Base-by-base conservation (phyloP, 2,797 vertebrate genomes). In the Epinephelus coioides region DNA sequence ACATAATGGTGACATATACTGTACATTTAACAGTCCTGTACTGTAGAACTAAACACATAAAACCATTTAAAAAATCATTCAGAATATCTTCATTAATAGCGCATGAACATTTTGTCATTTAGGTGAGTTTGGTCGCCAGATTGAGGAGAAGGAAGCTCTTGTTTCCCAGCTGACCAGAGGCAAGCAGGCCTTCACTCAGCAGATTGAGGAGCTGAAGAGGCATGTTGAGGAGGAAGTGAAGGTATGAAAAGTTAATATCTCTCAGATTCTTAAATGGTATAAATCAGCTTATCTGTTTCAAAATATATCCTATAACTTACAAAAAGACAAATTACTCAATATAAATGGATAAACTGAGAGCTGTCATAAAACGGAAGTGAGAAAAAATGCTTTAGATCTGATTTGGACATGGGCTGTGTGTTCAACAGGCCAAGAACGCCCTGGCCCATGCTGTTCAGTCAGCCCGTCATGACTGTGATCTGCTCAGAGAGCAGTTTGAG, bases 151-250 rank as follows among this genome's bases (percentile, higher is more conserved):
- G 82, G 97, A 97, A 44, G 60, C 89, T 72, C 87, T 97, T 63
- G 93, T 98, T 83, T 96, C 97, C 81, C 97, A 98, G 88, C 88
- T 98, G 1, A 95, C 96, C 61, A 94, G 97, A 86, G 93, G 95
- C 30, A 98, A 98, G 61, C 97, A 96, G 79, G 96, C 96, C 51
- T 97, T 94, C 75, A 97, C 96, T 6, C 97, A 98, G 73, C 97
- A 98, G 88, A 95, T 97, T 84, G 97, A 98, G 62, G 97, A 98
- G 85, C 51, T 98, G 17, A 98, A 97, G 84, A 93, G 97, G 50
- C 97, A 97, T 15, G 88, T 97, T 85, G 97, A 98, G 50, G 94
- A 95, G 43, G 93, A 95, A 84, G 80, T 93, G 11, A 95, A 95
- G 90, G 94, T 93, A 72, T 60, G 13, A 62, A 50, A 30, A 43